Evolutionary conservation across 1,140 invertebrate species (phyloP).

Genomic region (Diorhabda carinulata): DNA sequence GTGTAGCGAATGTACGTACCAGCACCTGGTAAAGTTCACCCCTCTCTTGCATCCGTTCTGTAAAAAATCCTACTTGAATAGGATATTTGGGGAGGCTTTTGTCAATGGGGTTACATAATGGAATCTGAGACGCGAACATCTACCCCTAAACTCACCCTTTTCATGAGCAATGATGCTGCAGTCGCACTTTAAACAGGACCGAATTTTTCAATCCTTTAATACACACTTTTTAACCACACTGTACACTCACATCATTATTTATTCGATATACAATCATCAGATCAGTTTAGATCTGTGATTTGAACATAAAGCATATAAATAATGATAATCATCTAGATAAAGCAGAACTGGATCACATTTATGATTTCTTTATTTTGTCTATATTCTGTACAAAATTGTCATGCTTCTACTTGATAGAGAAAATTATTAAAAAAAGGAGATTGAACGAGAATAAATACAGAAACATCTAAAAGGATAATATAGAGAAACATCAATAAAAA

Average conservation of each 20-base stretch:
- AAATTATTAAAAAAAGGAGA: too few species aligned
- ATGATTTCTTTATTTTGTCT: too few species aligned
- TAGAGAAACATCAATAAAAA: too few species aligned
- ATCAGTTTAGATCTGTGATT: too few species aligned
- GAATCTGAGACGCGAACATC: slow-evolving; percentile 37
- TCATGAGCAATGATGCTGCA: slow-evolving; percentile 40
- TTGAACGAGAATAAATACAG: too few species aligned
- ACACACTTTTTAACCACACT: neutral
- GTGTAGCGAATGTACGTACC: slow-evolving; percentile 29
- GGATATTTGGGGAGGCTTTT: slow-evolving; percentile 37
- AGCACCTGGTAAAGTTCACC: slow-evolving; percentile 37
- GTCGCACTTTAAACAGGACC: slow-evolving; percentile 25
- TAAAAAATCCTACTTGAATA: slow-evolving; percentile 39
- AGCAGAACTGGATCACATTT: too few species aligned
- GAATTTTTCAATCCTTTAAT: slow-evolving; percentile 8
- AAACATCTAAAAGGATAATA: too few species aligned
- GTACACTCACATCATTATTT: neutral
- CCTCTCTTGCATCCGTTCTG: slow-evolving; percentile 35
- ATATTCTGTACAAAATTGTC: too few species aligned
- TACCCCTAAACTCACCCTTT: slow-evolving; percentile 40
- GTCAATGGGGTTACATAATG: slow-evolving; percentile 41
- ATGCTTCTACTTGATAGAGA: too few species aligned
- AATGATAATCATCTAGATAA: too few species aligned
- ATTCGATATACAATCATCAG: too few species aligned
- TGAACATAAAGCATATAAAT: too few species aligned